Evolutionary conservation across 2,888 invertebrate genomes (phyloP), one percentile per base, ranked within the genome.

Genomic region (Chrysolina americana): DNA sequence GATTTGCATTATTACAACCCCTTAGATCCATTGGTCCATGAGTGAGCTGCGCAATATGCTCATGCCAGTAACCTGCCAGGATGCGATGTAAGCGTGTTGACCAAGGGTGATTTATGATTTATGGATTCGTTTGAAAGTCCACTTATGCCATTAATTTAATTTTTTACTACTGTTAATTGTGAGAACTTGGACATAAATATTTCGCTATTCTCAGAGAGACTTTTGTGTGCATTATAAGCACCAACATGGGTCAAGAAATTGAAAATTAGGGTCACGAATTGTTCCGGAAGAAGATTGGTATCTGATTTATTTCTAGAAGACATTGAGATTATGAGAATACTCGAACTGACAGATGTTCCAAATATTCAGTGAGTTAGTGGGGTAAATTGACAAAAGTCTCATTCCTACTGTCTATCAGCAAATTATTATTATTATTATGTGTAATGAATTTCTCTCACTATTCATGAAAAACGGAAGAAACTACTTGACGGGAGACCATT

Each of bases 61-160:
- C 80, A 82, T 81, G 82, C 78, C 81, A 79, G 81, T 71, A 79
- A 81, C 76, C 79, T 83, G 80, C 78, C 76, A 81, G 21, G 83
- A 84, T 84, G 76, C 1, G 83, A 84, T 83, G 76, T 74, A 74
- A 76, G 75, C 47, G 41, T 70, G 48, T 44, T 63, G 71, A 68
- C 71, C 75, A 71, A 71, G 71, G 71, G 71, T 71, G 71, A 59
- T 65, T 75, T 75, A 48, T 73, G 59, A 59, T 59, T 59, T 59
- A 59, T 59, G 2, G 59, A 28, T 3, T 28, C n/a, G 23, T 75
- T 65, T 56, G 15, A 19, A 19, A 10, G 56, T 28, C 47, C 28
- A 65, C 28, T 48, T 23, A 48, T 15, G n/a, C 17, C n/a, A 65
- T 48, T 15, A 11, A n/a, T 23, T 48, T 15, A 11, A n/a, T 23